Conservation (phyloP, 2,797 vertebrate species). For the Diplodus puntazzo region DNA sequence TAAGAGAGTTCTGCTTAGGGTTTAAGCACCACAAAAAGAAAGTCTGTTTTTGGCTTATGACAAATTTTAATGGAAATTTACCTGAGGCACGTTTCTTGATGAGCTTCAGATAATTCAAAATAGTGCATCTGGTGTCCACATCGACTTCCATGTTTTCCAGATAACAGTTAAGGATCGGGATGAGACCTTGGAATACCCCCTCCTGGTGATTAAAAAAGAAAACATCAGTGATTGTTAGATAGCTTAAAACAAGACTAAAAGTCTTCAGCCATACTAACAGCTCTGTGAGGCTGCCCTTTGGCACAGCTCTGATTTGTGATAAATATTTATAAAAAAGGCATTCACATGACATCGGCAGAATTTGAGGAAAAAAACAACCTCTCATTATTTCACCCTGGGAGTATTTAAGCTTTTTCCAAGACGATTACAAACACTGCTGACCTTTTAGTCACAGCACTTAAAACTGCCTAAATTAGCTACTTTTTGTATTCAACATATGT, state of each 20-base stretch:
- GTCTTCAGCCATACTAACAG: not conserved
- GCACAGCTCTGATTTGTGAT: not conserved
- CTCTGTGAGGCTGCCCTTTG: not conserved
- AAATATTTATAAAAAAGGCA: not conserved
- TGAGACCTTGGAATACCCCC: conserved; percentile 96
- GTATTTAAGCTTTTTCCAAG: not conserved
- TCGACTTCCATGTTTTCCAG: conserved; percentile 99
- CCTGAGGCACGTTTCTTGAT: conserved; percentile 99
- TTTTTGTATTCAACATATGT: not conserved
- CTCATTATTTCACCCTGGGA: not conserved
- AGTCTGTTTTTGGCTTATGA: not conserved
- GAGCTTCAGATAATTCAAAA: conserved; percentile 97
- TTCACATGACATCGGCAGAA: not conserved
- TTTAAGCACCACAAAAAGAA: not conserved
- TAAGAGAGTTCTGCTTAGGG: not conserved
- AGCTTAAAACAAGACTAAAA: not conserved
- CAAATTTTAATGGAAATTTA: conserved; percentile 65
- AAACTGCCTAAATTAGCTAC: not conserved
- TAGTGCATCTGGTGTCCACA: conserved; percentile 97
- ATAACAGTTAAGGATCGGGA: conserved; percentile 96
- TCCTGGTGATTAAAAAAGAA: conserved; percentile 83
- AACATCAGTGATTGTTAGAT: not conserved
- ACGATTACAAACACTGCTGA: not conserved
- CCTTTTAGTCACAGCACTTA: not conserved
- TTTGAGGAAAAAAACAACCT: not conserved